These are phyloP conservation scores for Prinia subflava DNA, from an alignment of 2,113 vertebrate species.

Conservation along the genomic window DNA sequence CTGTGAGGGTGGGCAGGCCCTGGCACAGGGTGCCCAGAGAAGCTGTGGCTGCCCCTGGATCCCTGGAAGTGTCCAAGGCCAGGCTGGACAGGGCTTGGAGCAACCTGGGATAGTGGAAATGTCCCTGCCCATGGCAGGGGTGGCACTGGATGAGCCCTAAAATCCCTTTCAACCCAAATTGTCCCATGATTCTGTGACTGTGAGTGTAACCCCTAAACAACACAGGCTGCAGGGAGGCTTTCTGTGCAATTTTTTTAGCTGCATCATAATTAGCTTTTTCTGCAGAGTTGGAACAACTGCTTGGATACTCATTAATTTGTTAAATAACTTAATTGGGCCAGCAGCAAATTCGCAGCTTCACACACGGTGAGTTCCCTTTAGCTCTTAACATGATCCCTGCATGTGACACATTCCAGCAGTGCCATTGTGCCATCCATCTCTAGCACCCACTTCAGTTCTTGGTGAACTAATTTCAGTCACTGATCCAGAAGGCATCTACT, in stretches of 20 bases:
- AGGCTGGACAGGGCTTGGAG: accelerated
- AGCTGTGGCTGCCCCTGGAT: background rate
- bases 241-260: background rate
- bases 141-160: accelerated
- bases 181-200: background rate
- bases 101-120: accelerated
- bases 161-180: background rate
- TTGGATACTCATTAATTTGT: background rate
- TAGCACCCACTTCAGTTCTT: background rate
- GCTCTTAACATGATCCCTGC: background rate
- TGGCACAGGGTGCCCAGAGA: background rate
- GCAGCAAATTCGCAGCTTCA: background rate
- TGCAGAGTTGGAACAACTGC: background rate
- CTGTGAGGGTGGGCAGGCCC: accelerated
- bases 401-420: background rate
- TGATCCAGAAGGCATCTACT: background rate
- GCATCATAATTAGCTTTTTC: background rate
- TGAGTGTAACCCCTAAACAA: background rate
- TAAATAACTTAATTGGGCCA: background rate
- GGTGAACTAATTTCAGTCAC: background rate
- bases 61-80: background rate
- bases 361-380: background rate
- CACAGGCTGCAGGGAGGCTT: background rate
- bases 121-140: background rate
- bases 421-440: background rate